Conservation (phyloP, 2,113 vertebrate species). For the Tichodroma muraria region DNA sequence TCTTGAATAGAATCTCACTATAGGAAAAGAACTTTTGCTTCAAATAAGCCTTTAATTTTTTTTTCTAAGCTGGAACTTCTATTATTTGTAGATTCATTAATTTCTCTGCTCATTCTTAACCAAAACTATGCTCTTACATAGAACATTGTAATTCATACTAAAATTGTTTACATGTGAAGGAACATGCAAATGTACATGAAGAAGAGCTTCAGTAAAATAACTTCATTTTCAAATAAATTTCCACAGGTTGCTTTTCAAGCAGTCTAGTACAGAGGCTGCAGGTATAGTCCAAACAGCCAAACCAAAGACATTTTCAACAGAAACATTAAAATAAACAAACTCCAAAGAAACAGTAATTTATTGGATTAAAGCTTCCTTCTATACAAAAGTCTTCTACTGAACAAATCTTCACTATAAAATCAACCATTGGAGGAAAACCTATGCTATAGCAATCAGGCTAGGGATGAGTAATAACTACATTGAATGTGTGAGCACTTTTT, state of each 20-base stretch:
- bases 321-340: not conserved
- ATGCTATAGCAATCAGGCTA: not conserved
- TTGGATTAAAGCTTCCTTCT: not conserved
- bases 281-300: not conserved
- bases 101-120: not conserved
- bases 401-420: not conserved
- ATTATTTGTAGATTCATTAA: not conserved
- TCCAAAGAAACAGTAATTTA: not conserved
- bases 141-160: not conserved
- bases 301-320: not conserved
- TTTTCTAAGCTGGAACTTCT: not conserved
- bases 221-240: not conserved
- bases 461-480: not conserved
- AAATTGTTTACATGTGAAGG: not conserved
- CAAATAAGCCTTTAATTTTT: not conserved
- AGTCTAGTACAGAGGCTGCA: not conserved
- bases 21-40: not conserved
- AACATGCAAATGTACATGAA: not conserved
- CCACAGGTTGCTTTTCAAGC: not conserved
- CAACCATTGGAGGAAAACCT: not conserved
- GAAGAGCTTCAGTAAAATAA: not conserved
- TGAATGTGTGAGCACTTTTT: not conserved
- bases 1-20: not conserved
- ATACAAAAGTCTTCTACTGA: not conserved
- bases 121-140: not conserved